phyloP scores from a whole-genome alignment of 2,113 vertebrate species.

The Anthoscopus minutus region DNA sequence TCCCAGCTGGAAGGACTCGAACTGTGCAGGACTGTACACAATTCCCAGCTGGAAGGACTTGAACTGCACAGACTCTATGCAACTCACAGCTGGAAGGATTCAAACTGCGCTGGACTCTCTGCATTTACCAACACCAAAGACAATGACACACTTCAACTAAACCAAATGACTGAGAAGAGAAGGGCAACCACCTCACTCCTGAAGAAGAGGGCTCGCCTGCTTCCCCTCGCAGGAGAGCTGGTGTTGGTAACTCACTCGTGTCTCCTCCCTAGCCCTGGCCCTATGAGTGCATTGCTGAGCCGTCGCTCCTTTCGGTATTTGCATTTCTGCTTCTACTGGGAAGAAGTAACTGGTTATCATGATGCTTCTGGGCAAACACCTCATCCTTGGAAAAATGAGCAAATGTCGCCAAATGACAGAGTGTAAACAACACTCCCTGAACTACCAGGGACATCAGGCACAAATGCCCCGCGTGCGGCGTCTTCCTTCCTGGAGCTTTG shows the following conservation, averaged over 20 bases:
- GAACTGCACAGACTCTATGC: not conserved
- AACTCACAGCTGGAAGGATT: not conserved
- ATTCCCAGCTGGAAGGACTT: not conserved
- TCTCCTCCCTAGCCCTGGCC: not conserved
- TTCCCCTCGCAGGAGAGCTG: not conserved
- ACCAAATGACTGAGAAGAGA: not conserved
- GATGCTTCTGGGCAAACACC: conserved; percentile 2
- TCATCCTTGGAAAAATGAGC: conserved; percentile 28
- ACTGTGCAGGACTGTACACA: not conserved
- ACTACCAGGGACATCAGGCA: not conserved
- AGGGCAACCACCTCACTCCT: not conserved
- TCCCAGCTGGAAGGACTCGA: not conserved
- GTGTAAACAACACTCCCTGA: not conserved
- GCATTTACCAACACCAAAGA: not conserved
- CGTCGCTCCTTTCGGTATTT: not conserved
- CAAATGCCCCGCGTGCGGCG: fast-evolving
- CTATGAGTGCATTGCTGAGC: not conserved
- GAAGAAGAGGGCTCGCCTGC: not conserved
- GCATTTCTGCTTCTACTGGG: not conserved
- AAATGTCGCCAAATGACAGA: not conserved
- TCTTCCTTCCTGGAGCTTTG: not conserved
- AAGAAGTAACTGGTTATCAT: not conserved
- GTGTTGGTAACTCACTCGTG: not conserved
- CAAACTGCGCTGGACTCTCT: not conserved
- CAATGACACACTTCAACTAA: not conserved